These are phyloP conservation scores for Tanypteryx hageni DNA, from an alignment of 2,888 invertebrate species.

Conservation along the genomic window DNA sequence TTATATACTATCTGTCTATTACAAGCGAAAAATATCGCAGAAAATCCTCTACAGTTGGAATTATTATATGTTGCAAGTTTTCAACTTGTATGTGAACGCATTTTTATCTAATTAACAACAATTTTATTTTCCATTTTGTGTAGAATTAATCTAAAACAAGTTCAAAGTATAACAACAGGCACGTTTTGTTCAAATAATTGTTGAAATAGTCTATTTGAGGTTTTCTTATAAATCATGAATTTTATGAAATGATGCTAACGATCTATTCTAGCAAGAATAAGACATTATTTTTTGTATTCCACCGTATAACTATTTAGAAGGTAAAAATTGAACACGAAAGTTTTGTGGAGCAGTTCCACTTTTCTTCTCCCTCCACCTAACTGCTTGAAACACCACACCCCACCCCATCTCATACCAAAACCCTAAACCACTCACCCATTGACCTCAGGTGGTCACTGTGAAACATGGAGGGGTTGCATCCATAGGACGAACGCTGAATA, in stretches of 20 bases:
- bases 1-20: too few species aligned
- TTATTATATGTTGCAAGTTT: too few species aligned
- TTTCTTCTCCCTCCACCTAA: background rate
- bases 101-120: too few species aligned
- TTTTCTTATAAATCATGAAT: background rate
- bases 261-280: background rate
- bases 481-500: background rate
- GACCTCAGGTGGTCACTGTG: conserved; percentile 1
- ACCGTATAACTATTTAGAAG: background rate
- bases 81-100: too few species aligned
- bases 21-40: too few species aligned
- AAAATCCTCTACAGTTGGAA: too few species aligned
- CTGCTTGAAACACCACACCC: background rate
- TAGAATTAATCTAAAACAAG: too few species aligned
- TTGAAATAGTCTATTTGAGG: background rate
- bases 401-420: background rate
- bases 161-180: too few species aligned
- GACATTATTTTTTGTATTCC: background rate
- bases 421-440: background rate
- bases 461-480: background rate
- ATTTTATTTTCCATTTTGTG: too few species aligned
- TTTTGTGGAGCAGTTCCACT: background rate
- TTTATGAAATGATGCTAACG: background rate
- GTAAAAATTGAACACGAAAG: background rate
- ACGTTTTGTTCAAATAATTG: background rate